Base-by-base conservation (phyloP, 2,888 invertebrate genomes). In the Neoascia interrupta region DNA sequence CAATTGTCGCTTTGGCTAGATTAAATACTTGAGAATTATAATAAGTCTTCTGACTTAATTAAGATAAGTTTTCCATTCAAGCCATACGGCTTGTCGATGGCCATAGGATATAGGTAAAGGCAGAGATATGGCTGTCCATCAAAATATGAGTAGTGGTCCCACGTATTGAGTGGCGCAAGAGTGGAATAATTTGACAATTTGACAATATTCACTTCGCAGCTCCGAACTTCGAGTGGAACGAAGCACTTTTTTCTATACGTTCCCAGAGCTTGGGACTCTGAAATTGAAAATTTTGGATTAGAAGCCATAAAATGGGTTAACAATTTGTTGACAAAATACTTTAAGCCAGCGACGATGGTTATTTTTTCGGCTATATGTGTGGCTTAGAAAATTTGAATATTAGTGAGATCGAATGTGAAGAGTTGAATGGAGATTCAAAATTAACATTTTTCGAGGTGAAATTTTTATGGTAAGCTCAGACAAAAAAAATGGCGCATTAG, bases 1-100 rank as follows among this genome's bases (percentile, higher is more conserved):
- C 60, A 70, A 76, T 60, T 72, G 54, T 66, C 66, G 79, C 66
- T 61, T 72, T 72, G 73, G 41, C 53, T 79, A 79, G 79, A 79
- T 79, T 79, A 79, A 73, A 79, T 73, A 73, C 79, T 79, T 61
- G 60, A 73, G 56, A 47, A 64, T 60, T 60, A 72, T 39, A 76
- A 70, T 76, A 70, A 70, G 45, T 64, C 49, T 56, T 28, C 61
- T 49, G 66, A 56, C 51, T 72, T 72, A 66, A 60, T 60, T 60
- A 47, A 56, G 28, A 60, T 13, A 56, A 39, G 37, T 49, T 60
- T 37, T 23, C 13, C 8, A n/a, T n/a, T n/a, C n/a, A n/a, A n/a
- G n/a, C n/a, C n/a, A n/a, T n/a, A n/a, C n/a, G n/a, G n/a, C n/a
- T n/a, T n/a, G n/a, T n/a, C n/a, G n/a, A n/a, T n/a, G n/a, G n/a